Percentiles rank a stretch among this genome's conserved stretches.
Conservation (phyloP, 2,888 invertebrate species). For the Cephonodes hylas region DNA sequence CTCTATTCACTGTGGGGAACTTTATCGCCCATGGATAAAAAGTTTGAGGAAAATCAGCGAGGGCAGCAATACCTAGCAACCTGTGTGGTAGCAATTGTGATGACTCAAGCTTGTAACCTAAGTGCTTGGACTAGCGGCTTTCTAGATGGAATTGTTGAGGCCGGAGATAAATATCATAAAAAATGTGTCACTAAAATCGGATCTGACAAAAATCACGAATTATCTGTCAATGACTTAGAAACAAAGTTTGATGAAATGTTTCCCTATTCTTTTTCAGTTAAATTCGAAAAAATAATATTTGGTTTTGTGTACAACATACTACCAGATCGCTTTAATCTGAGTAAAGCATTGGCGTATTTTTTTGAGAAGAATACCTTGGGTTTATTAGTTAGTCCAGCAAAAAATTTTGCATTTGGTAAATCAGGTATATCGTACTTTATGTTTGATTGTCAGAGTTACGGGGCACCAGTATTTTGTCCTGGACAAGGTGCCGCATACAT, state of each 20-base stretch:
- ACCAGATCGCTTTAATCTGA: constrained; percentile 82
- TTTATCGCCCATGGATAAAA: constrained; percentile 81
- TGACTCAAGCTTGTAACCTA: constrained; percentile 81
- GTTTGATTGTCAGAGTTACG: constrained; percentile 84
- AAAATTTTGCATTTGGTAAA: constrained; percentile 78
- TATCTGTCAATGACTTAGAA: constrained; percentile 80
- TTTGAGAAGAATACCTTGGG: constrained; percentile 79
- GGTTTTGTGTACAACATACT: constrained; percentile 83
- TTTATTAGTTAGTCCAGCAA: constrained; percentile 76
- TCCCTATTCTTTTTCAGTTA: constrained; percentile 80
- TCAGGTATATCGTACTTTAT: constrained; percentile 82
- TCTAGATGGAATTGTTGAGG: constrained; percentile 82
- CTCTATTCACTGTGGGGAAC: constrained; percentile 86
- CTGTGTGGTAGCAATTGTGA: constrained; percentile 80
- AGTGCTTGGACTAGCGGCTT: constrained; percentile 84
- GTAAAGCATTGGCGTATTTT: constrained; percentile 82
- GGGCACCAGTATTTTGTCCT: constrained; percentile 82
- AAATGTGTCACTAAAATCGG: constrained; percentile 72
- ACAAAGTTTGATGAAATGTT: constrained; percentile 77
- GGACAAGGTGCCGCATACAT: constrained; percentile 82
- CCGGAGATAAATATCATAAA: constrained; percentile 80
- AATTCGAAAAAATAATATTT: constrained; percentile 79
- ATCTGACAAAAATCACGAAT: constrained; percentile 75
- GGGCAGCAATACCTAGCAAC: constrained; percentile 84
- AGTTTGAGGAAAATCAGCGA: constrained; percentile 76